Base-by-base conservation (phyloP, 2,797 vertebrate genomes). In the Poecilia velifera region DNA sequence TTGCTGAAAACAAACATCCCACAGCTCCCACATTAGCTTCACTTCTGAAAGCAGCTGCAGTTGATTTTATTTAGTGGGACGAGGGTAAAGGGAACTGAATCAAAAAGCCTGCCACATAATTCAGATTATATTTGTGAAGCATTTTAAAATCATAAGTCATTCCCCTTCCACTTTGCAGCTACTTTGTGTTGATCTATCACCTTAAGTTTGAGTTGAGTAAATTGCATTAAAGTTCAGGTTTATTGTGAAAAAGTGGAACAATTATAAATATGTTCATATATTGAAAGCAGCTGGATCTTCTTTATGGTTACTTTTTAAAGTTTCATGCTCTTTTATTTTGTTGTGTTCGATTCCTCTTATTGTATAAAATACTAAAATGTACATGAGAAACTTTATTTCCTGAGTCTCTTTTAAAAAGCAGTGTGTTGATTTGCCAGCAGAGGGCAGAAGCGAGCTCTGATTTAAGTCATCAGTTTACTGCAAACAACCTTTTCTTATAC, bases 361-460 rank as follows among this genome's bases (percentile, higher is more conserved):
- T 20, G 16, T 1, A 62, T 6, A 34, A 62, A 62, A 64, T 10
- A n/a, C 1, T 18, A 41, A 39, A 41, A 41, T 13, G n/a, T 36
- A 20, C 6, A 20, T 18, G 16, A 16, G 31, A 36, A 18, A 34
- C 2, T 3, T 18, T 36, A 3, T 6, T 64, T 64, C 1, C 3
- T 18, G 14, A 31, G 2, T 62, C 5, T 13, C 31, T 36, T 18
- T 66, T 66, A 66, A 66, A 66, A 39, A 9, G 3, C 10, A 28
- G 46, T 76, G 22, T 22, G 31, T 28, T 41, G 20, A 74, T 73
- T 13, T 1, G 34, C 87, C 93, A 84, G 85, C 82, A 94, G 93
- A 86, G 88, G 90, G 91, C 92, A 90, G 85, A 81, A 12, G 41
- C 0, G 82, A 90, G 77, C 89, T 91, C 82, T 74, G 64, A 57